Base-by-base conservation (phyloP, 1,140 invertebrate genomes). In the Steinernema khuongi region DNA sequence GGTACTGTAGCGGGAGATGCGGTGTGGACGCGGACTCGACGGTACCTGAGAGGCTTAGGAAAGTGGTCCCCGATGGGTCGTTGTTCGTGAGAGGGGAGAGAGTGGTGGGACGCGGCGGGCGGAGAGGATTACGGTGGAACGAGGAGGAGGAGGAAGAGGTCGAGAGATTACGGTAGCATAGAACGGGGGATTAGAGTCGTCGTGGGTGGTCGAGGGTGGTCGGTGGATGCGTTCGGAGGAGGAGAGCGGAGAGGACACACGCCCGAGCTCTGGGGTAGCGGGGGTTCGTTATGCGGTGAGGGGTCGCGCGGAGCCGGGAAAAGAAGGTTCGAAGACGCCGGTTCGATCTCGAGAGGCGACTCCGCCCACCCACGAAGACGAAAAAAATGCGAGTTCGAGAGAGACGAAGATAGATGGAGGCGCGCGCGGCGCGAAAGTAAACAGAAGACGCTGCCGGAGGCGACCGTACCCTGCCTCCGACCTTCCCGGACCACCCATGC, bases 281-380 rank as follows among this genome's bases (percentile, higher is more conserved):
- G n/a, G n/a, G 50, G 50, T 60, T 60, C 50, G 50, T 60, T 17
- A 22, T 60, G 50, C 4, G 50, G 50, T 60, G 26, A 60, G 50
- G 14, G 19, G 50, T 26, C 50, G 36, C 36, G 50, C n/a, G n/a
- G n/a, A n/a, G 50, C 26, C 50, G 50, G 50, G 50, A 60, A 22
- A 60, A 60, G 50, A 60, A 60, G 50, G 26, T 60, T 60, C n/a
- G n/a, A n/a, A n/a, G n/a, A n/a, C n/a, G n/a, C n/a, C n/a, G n/a
- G n/a, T n/a, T n/a, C n/a, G n/a, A n/a, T n/a, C 50, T 60, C 50
- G 50, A 41, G 36, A 41, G 36, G n/a, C 50, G 50, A 60, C 50
- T 60, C 50, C 50, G 50, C 50, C 50, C 50, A 60, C 50, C 50
- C 50, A 60, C 50, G 50, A 60, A 60, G 50, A 60, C 26, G 50